Base-by-base conservation (phyloP, 2,797 vertebrate genomes). In the Sitta carolinensis region DNA sequence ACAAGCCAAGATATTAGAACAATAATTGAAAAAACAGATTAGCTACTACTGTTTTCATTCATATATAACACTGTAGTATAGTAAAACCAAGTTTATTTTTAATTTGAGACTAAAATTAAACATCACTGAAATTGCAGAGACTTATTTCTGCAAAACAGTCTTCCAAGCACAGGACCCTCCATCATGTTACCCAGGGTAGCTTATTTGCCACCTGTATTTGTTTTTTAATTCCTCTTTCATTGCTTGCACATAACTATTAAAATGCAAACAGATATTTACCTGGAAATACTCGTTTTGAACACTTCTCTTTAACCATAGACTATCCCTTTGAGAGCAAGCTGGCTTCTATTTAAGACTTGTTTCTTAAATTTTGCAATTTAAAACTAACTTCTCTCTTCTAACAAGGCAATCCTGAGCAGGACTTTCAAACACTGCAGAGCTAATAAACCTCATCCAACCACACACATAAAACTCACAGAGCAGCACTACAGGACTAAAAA, bases 71-170 rank as follows among this genome's bases (percentile, higher is more conserved):
- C 42, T 66, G 51, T 43, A 92, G 66, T 58, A 77, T 10, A 93
- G 82, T 84, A 97, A 97, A 97, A 96, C 50, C 84, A 61, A 96
- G 82, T 70, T 95, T 95, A 79, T 63, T 84, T 79, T 94, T 96
- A 95, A 95, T 68, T 76, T 78, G 77, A 92, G 73, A 93, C 52
- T 89, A 94, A 97, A 96, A 97, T 94, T 86, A 95, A 95, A 86
- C 42, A 84, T 64, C 78, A 70, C 3, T 97, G 85, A 85, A 95
- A 97, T 86, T 36, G 36, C 36, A 36, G 36, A 36, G 36, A 61
- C 12, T 43, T 64, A 68, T 16, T 91, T 51, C 67, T 78, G 32
- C 51, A 62, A 38, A 90, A 80, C 1, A 40, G 10, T 58, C 26
- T 91, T 76, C 69, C 76, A 88, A 69, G 27, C 30, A 66, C 25